phyloP scores from a whole-genome alignment of 2,888 invertebrate genomes.

The Meiosimyza platycephala region DNA sequence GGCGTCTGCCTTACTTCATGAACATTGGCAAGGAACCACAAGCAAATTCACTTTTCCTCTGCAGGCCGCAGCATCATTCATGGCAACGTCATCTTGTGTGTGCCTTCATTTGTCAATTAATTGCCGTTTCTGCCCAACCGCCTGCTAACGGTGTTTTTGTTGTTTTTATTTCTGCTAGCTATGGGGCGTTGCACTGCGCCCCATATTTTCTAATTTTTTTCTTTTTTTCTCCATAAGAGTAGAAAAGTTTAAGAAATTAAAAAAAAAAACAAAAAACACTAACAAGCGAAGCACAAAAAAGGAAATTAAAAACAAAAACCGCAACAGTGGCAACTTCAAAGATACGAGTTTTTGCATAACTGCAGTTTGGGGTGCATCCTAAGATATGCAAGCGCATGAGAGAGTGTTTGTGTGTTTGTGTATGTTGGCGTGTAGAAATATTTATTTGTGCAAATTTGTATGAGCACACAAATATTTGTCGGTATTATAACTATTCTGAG shows the following conservation, averaged over 20 bases:
- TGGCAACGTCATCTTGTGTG: not conserved
- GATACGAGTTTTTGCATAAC: constrained; percentile 5
- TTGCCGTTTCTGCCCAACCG: not conserved
- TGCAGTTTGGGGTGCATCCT: constrained; percentile 1
- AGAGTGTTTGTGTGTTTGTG: constrained; percentile 16
- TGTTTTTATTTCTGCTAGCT: not conserved
- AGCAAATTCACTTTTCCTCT: not conserved
- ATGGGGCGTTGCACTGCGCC: constrained; percentile 3
- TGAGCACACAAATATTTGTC: too few species aligned
- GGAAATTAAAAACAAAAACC: not conserved
- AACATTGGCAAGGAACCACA: constrained; percentile 2
- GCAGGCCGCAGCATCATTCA: not conserved
- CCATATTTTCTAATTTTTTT: not conserved
- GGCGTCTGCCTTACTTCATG: too few species aligned
- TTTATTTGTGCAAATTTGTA: constrained; percentile 1
- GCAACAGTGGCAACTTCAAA: constrained; percentile 25
- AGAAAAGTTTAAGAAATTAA: constrained; percentile 32
- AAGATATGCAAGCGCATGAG: not conserved
- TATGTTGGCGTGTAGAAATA: constrained; percentile 16
- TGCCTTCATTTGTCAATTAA: constrained; percentile 21
- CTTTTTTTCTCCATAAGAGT: constrained; percentile 2
- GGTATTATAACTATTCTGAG: too few species aligned
- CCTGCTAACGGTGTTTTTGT: not conserved
- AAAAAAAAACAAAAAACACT: constrained; percentile 6
- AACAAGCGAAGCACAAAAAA: not conserved